Percentiles rank a stretch among this genome's conserved stretches.
These are phyloP conservation scores for Enteromius anoplus DNA, from an alignment of 2,797 vertebrate genomes.

Conservation along the genomic window DNA sequence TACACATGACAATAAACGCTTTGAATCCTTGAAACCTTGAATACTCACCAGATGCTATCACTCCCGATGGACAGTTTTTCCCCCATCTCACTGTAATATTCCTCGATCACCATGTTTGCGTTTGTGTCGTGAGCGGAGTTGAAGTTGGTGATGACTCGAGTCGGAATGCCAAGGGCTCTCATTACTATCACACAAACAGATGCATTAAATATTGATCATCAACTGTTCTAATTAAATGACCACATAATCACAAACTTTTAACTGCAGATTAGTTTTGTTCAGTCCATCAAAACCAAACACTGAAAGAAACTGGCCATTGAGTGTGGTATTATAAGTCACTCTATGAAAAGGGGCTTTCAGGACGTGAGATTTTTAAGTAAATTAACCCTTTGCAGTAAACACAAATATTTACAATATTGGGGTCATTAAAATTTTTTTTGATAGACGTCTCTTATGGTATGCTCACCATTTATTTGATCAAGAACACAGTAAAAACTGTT, in stretches of 20 bases:
- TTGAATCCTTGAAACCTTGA: too few species aligned
- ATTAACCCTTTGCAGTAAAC: neutral
- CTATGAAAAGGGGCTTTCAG: neutral
- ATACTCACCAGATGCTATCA: conserved; percentile 87
- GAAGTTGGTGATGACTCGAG: conserved; percentile 85
- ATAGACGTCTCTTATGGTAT: neutral
- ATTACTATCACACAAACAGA: conserved; percentile 74
- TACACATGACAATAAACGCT: too few species aligned
- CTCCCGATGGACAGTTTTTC: conserved; percentile 73
- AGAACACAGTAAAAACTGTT: neutral
- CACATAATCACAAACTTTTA: neutral
- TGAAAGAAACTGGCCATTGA: neutral
- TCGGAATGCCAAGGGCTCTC: conserved; percentile 86
- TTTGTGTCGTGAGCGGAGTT: conserved; percentile 90
- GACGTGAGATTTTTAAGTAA: neutral
- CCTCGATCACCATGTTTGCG: conserved; percentile 84
- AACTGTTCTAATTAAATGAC: neutral
- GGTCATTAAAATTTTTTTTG: too few species aligned
- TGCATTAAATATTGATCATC: neutral
- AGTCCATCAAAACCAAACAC: neutral
- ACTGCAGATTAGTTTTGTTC: neutral
- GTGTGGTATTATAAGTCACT: neutral
- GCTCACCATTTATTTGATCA: neutral
- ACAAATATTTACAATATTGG: too few species aligned
- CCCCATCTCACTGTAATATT: conserved; percentile 80